These are phyloP conservation scores for Acromyrmex charruanus DNA, from an alignment of 1,140 invertebrate species.

Conservation along the genomic window DNA sequence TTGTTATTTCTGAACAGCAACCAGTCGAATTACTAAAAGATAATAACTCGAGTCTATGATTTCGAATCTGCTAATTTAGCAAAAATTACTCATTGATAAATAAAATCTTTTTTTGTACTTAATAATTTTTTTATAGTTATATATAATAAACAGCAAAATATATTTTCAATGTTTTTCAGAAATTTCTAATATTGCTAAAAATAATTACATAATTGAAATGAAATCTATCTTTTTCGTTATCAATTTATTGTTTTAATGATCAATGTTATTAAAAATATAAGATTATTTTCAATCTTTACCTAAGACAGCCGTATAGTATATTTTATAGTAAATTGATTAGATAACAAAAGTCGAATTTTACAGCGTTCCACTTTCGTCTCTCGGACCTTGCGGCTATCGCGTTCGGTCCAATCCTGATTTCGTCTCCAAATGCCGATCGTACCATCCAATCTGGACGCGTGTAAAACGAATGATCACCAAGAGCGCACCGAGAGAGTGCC, in stretches of 20 bases:
- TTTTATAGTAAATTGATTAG: constrained; percentile 46
- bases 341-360: constrained; percentile 41
- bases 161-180: not conserved
- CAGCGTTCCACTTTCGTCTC: constrained; percentile 44
- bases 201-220: not conserved
- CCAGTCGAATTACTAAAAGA: constrained; percentile 8
- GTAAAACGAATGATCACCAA: constrained; percentile 57
- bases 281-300: not conserved
- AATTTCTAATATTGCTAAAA: not conserved
- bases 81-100: constrained; percentile 28
- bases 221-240: not conserved
- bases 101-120: not conserved
- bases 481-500: constrained; percentile 47
- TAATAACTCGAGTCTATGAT: constrained; percentile 7
- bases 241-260: not conserved
- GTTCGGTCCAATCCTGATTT: constrained; percentile 54
- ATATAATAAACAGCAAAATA: not conserved
- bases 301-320: not conserved
- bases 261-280: not conserved
- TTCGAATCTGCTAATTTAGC: not conserved
- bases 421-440: constrained; percentile 61
- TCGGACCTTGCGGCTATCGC: constrained; percentile 43
- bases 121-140: not conserved
- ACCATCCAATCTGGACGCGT: constrained; percentile 52
- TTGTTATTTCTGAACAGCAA: not conserved